Percentiles rank a stretch among this genome's conserved stretches.
These are phyloP conservation scores for Cotesia vestalis DNA, from an alignment of 1,140 invertebrate genomes.

Conservation along the genomic window DNA sequence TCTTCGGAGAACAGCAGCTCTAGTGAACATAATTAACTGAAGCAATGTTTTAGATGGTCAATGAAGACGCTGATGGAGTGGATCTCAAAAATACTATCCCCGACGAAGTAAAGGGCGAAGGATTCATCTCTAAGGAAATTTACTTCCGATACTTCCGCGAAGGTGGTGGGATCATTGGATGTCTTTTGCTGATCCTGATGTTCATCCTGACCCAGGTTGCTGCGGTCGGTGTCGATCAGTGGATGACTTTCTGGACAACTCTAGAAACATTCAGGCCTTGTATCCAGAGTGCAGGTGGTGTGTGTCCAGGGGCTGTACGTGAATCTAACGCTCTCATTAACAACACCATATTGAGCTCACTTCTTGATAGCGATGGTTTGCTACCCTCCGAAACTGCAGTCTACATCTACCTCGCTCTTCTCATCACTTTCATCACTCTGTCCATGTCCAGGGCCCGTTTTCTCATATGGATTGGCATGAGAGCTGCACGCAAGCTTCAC, in stretches of 20 bases:
- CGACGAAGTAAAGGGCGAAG: slow-evolving; percentile 61
- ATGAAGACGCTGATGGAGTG: slow-evolving; percentile 20
- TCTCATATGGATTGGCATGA: slow-evolving; percentile 85
- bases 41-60: neutral
- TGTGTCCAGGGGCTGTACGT: slow-evolving; percentile 20
- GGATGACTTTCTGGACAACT: slow-evolving; percentile 80
- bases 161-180: slow-evolving; percentile 71
- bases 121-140: slow-evolving; percentile 68
- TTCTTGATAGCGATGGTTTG: slow-evolving; percentile 49
- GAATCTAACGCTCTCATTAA: slow-evolving; percentile 35
- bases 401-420: slow-evolving; percentile 60
- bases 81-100: neutral
- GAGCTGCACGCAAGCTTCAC: slow-evolving; percentile 81
- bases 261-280: slow-evolving; percentile 58
- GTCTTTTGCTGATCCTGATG: slow-evolving; percentile 68
- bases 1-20: too few species aligned
- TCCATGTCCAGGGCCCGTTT: slow-evolving; percentile 71
- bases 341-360: slow-evolving; percentile 35
- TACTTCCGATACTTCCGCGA: slow-evolving; percentile 74
- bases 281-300: slow-evolving; percentile 18
- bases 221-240: slow-evolving; percentile 80
- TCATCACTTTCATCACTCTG: slow-evolving; percentile 58
- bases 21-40: too few species aligned
- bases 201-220: slow-evolving; percentile 75
- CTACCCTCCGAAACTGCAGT: slow-evolving; percentile 48